Conservation (phyloP, 1,140 invertebrate species). For the Drosophila melanica region DNA sequence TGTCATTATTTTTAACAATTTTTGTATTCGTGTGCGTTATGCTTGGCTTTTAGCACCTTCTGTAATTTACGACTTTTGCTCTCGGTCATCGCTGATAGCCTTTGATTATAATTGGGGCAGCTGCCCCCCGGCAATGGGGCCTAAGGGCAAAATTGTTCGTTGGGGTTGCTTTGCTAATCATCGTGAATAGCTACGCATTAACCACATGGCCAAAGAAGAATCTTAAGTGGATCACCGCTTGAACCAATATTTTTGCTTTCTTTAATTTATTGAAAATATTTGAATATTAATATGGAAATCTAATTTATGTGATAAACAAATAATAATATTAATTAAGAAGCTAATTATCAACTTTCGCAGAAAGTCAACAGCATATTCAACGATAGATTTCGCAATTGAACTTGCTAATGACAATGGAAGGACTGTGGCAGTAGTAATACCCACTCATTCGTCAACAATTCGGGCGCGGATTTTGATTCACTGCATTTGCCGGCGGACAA, state of each 20-base stretch:
- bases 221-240: too few relatives aligned
- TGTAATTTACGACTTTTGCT: conserved; percentile 66
- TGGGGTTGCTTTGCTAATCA: conserved; percentile 13
- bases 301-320: background rate
- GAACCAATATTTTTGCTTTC: too few relatives aligned
- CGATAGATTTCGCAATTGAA: background rate
- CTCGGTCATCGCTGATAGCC: conserved; percentile 43
- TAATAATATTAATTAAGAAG: background rate
- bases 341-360: background rate
- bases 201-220: too few relatives aligned
- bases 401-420: background rate
- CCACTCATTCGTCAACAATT: background rate
- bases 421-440: background rate
- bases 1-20: conserved; percentile 65
- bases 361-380: too few relatives aligned
- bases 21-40: conserved; percentile 11
- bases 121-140: background rate
- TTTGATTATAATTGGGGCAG: conserved; percentile 41
- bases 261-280: too few relatives aligned
- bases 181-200: background rate
- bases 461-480: background rate
- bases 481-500: background rate
- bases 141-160: conserved; percentile 1
- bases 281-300: too few relatives aligned
- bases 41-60: conserved; percentile 61